Evolutionary conservation across 2,113 vertebrate species (phyloP).

Genomic region (Sminthopsis crassicaudata): DNA sequence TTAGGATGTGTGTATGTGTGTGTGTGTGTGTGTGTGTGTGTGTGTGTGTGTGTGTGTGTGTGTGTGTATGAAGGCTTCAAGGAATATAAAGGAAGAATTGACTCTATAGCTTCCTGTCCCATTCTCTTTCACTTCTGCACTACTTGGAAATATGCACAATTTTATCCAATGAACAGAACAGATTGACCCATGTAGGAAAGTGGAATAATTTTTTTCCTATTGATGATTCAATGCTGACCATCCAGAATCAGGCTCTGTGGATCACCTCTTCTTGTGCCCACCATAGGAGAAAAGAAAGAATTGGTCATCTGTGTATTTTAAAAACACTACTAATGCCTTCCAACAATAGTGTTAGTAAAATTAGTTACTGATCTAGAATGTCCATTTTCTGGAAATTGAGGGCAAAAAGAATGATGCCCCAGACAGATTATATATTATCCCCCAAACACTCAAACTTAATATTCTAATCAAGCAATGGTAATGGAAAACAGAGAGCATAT

Average conservation of each 20-base stretch:
- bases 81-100: background rate
- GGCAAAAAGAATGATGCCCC: background rate
- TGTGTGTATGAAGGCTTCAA: slow-evolving; percentile 28
- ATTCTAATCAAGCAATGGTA: background rate
- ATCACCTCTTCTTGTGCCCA: background rate
- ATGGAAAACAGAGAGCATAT: background rate
- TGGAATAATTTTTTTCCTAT: fast-evolving
- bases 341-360: background rate
- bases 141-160: too few species aligned
- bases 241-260: background rate
- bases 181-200: too few species aligned
- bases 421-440: background rate
- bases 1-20: slow-evolving; percentile 12
- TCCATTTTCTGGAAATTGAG: slow-evolving; percentile 7
- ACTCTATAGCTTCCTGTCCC: background rate
- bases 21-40: slow-evolving; percentile 4
- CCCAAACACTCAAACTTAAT: background rate
- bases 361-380: background rate
- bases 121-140: background rate
- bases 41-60: slow-evolving; percentile 8
- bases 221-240: background rate
- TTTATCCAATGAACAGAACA: background rate
- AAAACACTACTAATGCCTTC: background rate
- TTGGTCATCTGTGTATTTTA: background rate
- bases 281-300: background rate